These are phyloP conservation scores for Unio delphinus DNA, from an alignment of 2,888 invertebrate species.

Conservation along the genomic window DNA sequence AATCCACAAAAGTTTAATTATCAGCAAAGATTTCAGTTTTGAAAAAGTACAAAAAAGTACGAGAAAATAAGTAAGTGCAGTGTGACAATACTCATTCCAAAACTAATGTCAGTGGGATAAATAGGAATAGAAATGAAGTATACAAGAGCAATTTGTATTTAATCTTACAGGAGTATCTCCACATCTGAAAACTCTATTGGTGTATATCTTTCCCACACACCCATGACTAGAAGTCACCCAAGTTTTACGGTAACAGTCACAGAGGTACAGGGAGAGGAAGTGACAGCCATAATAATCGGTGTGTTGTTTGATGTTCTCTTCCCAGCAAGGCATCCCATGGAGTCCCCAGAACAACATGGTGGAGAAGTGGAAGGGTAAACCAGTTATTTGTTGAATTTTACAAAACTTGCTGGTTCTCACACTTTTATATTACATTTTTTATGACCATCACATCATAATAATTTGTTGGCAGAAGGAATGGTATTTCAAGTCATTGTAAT, in stretches of 20 bases:
- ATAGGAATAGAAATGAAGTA: slow-evolving; percentile 10
- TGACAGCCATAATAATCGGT: slow-evolving; percentile 38
- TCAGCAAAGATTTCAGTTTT: too few species aligned
- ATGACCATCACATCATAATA: too few species aligned
- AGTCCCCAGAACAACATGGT: slow-evolving; percentile 38
- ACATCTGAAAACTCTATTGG: slow-evolving; percentile 18
- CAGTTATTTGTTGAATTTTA: too few species aligned
- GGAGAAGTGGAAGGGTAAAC: slow-evolving; percentile 51
- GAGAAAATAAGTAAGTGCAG: too few species aligned
- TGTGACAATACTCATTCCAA: too few species aligned
- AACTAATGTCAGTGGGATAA: too few species aligned
- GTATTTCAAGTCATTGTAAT: too few species aligned
- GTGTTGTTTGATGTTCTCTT: slow-evolving; percentile 37
- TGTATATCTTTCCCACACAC: slow-evolving; percentile 33
- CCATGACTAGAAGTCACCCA: slow-evolving; percentile 45
- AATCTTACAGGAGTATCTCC: slow-evolving; percentile 19
- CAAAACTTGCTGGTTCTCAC: too few species aligned
- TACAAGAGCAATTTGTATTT: neutral
- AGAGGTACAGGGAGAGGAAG: slow-evolving; percentile 6
- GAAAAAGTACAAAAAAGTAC: too few species aligned
- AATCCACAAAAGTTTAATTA: too few species aligned
- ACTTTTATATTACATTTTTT: too few species aligned
- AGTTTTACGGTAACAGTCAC: slow-evolving; percentile 43
- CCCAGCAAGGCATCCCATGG: slow-evolving; percentile 39
- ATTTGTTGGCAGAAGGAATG: too few species aligned